phyloP scores from a whole-genome alignment of 2,888 invertebrate genomes.

The Xanthorhoe designata region DNA sequence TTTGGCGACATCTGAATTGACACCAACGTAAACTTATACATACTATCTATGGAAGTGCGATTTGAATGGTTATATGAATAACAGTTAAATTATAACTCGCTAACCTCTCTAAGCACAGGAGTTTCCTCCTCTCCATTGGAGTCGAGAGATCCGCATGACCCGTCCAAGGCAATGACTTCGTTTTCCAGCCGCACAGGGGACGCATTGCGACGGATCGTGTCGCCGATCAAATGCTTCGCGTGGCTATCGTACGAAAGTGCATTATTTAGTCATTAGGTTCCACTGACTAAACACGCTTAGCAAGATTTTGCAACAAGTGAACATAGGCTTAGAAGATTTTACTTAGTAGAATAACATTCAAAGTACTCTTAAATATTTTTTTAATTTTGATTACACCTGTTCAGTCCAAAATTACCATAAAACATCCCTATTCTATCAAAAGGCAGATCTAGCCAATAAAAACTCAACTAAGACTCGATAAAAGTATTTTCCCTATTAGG shows the following conservation, averaged over 20 bases:
- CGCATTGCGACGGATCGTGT: constrained; percentile 97
- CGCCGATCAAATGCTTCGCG: constrained; percentile 97
- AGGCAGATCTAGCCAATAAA: neutral
- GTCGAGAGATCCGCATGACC: constrained; percentile 92
- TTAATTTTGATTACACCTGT: too few relatives aligned
- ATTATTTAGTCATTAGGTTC: neutral
- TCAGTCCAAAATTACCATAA: neutral
- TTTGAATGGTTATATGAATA: neutral
- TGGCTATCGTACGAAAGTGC: constrained; percentile 82
- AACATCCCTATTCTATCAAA: neutral
- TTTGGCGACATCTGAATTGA: too few relatives aligned
- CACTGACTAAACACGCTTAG: neutral
- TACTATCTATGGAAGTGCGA: too few relatives aligned
- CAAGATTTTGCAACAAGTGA: neutral
- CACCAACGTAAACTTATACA: too few relatives aligned
- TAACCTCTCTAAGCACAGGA: constrained; percentile 60
- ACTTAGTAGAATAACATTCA: too few relatives aligned
- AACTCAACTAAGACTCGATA: too few relatives aligned
- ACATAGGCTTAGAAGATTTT: neutral
- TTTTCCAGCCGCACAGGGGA: constrained; percentile 92
- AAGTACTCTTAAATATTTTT: too few relatives aligned
- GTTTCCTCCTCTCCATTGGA: constrained; percentile 82
- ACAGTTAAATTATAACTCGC: neutral
- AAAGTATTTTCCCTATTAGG: too few relatives aligned
- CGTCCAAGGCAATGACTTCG: constrained; percentile 84